Evolutionary conservation across 2,113 vertebrate species (phyloP), one percentile per base, ranked within the genome.

Genomic region (Plecturocebus donacophilus): DNA sequence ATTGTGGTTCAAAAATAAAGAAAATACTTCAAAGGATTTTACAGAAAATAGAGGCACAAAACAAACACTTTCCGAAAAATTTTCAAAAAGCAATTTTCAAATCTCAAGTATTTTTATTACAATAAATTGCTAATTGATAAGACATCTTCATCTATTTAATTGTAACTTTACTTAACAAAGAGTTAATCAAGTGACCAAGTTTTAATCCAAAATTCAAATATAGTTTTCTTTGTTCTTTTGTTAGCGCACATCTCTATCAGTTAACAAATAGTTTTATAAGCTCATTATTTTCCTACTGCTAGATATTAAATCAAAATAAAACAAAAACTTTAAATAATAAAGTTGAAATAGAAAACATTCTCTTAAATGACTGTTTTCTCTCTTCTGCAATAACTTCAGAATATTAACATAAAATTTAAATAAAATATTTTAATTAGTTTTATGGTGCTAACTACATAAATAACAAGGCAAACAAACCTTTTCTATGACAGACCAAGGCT

Each of bases 401-500:
- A 85, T 85, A 30, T n/a, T 71, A 16, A 56, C 86, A 71, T 21
- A 92, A 32, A 0, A 77, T 68, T 84, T 96, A 64, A 76, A 76
- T 10, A 89, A 30, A 2, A 80, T 77, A 93, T 94, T 52, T 88
- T 45, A 16, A n/a, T 95, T 84, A 87, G 54, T 8, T 52, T 32
- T 70, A 93, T 21, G 4, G 7, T 58, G 21, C 45, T 71, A 96
- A 81, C 96, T 5, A 80, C 7, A 20, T 42, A 98, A 73, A 73
- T 91, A 96, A 82, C 27, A 85, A 77, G 17, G 73, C 49, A 95
- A 66, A 98, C 96, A 93, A 98, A 99, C 99, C 99, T 99, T 99
- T 99, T 97, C 99, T 99, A 98, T 99, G 99, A 97, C 99, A 99
- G 58, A 99, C 99, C 98, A 99, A 98, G 45, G 99, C 99, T 98